Evolutionary conservation across 2,113 vertebrate genomes (phyloP).

Genomic region (Uria lomvia): DNA sequence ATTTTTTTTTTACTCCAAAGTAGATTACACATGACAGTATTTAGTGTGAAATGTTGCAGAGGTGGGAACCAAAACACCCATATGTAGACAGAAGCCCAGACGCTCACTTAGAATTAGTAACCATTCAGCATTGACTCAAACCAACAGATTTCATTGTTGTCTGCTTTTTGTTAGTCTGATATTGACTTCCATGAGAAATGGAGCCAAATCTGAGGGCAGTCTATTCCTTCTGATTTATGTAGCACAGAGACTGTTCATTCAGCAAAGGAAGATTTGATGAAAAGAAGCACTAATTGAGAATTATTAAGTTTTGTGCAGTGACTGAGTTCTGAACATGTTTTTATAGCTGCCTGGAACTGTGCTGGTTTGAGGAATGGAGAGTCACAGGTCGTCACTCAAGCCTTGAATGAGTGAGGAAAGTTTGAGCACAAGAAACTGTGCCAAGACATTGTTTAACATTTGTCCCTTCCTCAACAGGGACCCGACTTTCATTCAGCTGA

Average conservation of each 20-base stretch:
- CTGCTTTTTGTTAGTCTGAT: neutral
- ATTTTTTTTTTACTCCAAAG: neutral
- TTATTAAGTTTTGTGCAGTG: neutral
- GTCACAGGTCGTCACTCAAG: neutral
- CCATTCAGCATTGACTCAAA: neutral
- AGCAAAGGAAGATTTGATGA: neutral
- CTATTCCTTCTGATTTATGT: neutral
- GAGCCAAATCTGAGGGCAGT: neutral
- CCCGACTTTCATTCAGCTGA: neutral
- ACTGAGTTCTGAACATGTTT: neutral
- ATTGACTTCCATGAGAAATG: neutral
- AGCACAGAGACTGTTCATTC: neutral
- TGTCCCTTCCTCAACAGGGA: neutral
- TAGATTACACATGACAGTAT: neutral
- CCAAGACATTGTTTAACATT: neutral
- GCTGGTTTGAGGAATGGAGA: neutral
- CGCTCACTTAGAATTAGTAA: neutral
- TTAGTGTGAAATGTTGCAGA: neutral
- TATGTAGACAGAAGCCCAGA: neutral
- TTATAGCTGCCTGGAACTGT: neutral
- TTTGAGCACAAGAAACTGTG: neutral
- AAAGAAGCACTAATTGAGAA: neutral
- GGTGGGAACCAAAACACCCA: neutral
- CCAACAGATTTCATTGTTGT: neutral
- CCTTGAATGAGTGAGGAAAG: neutral